phyloP scores from a whole-genome alignment of 2,888 invertebrate genomes.

The Troides helena region DNA sequence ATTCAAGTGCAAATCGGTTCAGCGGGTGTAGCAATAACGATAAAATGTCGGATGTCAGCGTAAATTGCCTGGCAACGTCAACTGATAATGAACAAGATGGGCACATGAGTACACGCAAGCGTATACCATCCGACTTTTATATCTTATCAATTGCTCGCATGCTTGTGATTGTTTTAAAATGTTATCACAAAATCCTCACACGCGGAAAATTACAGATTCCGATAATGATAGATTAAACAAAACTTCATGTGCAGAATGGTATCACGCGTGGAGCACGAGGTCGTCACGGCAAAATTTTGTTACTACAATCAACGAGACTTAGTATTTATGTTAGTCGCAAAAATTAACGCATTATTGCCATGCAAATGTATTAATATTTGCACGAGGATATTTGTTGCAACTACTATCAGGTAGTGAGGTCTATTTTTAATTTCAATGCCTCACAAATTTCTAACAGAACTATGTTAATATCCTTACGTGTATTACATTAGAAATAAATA shows the following conservation, averaged over 20 bases:
- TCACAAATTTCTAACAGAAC: too few relatives aligned
- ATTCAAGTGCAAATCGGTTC: constrained; percentile 15
- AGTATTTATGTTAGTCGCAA: not conserved
- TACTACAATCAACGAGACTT: constrained; percentile 8
- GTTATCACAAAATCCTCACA: constrained; percentile 16
- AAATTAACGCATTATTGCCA: not conserved
- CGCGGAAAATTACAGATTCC: constrained; percentile 28
- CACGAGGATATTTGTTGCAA: not conserved
- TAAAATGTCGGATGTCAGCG: constrained; percentile 24
- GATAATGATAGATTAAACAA: constrained; percentile 30
- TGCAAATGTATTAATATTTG: constrained; percentile 10
- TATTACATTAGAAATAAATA: too few relatives aligned
- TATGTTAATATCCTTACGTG: too few relatives aligned
- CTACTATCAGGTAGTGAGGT: not conserved
- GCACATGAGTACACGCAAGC: constrained; percentile 12
- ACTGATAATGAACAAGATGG: constrained; percentile 16
- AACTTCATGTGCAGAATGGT: constrained; percentile 20
- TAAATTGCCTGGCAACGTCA: constrained; percentile 15
- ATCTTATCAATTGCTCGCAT: constrained; percentile 25
- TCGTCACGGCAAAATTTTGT: constrained; percentile 17
- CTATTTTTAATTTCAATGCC: too few relatives aligned
- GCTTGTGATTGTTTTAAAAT: constrained; percentile 21
- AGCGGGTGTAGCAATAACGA: constrained; percentile 11
- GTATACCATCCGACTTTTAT: constrained; percentile 8
- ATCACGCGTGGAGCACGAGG: constrained; percentile 27